A percentile compares a stretch with the other conserved stretches of the same genome.
Evolutionary conservation across 2,888 invertebrate genomes (phyloP).

Genomic region (Pasiphila rectangulata): DNA sequence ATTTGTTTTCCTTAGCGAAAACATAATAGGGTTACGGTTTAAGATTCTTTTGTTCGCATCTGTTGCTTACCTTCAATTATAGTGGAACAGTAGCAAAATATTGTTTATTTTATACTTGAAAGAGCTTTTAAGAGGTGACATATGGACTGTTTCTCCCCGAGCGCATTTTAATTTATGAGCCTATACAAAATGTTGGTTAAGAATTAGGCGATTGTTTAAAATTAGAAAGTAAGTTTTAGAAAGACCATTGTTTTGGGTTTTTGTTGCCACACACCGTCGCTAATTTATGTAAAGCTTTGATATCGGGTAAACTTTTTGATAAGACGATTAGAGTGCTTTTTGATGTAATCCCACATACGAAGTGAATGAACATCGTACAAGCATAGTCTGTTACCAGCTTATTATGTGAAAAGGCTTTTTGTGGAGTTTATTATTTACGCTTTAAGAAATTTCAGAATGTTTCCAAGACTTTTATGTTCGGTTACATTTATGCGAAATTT

Average conservation of each 20-base stretch:
- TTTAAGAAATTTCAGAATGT: background rate
- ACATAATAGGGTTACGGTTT: constrained; percentile 69
- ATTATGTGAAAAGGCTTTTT: constrained; percentile 10
- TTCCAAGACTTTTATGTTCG: background rate
- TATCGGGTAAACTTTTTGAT: constrained; percentile 25
- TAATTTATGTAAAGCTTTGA: constrained; percentile 46
- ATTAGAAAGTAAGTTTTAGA: constrained; percentile 36
- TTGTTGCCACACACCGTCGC: constrained; percentile 55
- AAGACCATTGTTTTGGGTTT: constrained; percentile 29
- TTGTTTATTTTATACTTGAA: constrained; percentile 74
- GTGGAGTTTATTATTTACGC: constrained; percentile 14
- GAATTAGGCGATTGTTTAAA: constrained; percentile 58
- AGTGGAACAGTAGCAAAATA: constrained; percentile 73
- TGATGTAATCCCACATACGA: constrained; percentile 22
- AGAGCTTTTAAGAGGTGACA: constrained; percentile 69
- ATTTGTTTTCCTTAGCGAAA: constrained; percentile 65
- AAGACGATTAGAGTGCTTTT: constrained; percentile 32
- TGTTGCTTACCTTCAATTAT: constrained; percentile 62
- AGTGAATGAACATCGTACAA: constrained; percentile 13
- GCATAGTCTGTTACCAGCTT: constrained; percentile 7
- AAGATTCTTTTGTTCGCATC: constrained; percentile 62
- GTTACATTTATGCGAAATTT: no score
- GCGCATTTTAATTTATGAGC: constrained; percentile 65
- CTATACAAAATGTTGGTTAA: constrained; percentile 48
- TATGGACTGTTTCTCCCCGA: constrained; percentile 63